Evolutionary conservation across 2,113 vertebrate genomes (phyloP).

Genomic region (Antechinus flavipes): DNA sequence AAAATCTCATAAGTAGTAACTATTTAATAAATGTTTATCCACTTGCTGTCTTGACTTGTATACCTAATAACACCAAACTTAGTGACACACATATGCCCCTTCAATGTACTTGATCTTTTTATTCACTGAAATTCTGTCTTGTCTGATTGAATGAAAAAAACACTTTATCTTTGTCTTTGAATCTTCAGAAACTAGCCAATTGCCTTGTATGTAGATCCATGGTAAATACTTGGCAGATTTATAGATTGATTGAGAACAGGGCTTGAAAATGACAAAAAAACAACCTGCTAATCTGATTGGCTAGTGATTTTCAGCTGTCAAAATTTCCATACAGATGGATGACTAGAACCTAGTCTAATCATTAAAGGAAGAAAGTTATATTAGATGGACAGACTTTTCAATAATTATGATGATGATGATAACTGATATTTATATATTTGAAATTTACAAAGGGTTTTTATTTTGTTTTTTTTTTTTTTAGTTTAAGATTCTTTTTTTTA

Average conservation of each 20-base stretch:
- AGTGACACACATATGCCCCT: background rate
- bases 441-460: background rate
- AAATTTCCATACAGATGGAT: background rate
- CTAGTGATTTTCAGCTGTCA: background rate
- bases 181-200: background rate
- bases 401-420: background rate
- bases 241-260: background rate
- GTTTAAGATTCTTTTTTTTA: no score
- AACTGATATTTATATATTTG: background rate
- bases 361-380: background rate
- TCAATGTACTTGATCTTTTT: background rate
- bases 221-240: background rate
- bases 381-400: background rate
- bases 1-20: background rate
- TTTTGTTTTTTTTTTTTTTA: no score
- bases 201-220: background rate
- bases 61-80: background rate
- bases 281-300: background rate
- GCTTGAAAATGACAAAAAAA: background rate
- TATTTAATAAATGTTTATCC: background rate
- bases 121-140: background rate
- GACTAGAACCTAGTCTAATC: background rate
- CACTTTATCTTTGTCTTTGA: background rate
- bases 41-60: background rate
- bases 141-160: background rate